A percentile compares a stretch with the other conserved stretches of the same genome.
Conservation (phyloP, 2,797 vertebrate genomes). For the Sebastes cheni region DNA sequence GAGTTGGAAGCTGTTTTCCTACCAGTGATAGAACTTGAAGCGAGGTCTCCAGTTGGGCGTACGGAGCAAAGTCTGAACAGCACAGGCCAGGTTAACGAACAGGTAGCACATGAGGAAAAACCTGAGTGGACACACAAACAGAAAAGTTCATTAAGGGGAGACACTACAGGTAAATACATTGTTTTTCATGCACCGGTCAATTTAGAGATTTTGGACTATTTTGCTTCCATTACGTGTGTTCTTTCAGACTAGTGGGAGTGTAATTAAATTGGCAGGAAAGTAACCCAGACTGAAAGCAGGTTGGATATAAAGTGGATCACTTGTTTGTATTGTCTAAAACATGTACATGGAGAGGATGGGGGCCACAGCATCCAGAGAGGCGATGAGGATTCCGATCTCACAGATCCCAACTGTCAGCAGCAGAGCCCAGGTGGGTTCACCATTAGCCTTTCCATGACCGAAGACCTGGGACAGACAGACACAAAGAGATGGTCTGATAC, state of each 20-base stretch:
- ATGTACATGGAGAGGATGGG: conserved; percentile 95
- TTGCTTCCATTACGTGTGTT: background rate
- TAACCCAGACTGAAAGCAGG: background rate
- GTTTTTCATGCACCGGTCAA: background rate
- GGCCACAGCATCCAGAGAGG: conserved; percentile 92
- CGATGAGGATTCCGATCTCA: conserved; percentile 95
- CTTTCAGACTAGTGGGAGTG: background rate
- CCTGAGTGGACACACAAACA: conserved; percentile 72
- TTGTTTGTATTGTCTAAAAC: background rate
- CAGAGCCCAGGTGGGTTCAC: conserved; percentile 97
- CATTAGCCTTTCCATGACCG: conserved; percentile 93
- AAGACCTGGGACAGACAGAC: conserved; percentile 76
- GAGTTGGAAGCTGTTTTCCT: background rate
- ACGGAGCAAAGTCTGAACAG: conserved; percentile 91
- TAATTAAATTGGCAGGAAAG: background rate
- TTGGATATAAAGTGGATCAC: fast-evolving
- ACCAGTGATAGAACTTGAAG: conserved; percentile 96
- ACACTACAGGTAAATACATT: fast-evolving
- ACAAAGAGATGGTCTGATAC: too few species aligned
- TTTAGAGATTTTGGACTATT: background rate
- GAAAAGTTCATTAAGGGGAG: background rate
- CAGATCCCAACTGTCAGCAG: conserved; percentile 92
- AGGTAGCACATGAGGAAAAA: conserved; percentile 99
- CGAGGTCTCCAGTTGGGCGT: conserved; percentile 97
- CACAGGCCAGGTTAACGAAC: conserved; percentile 96